Evolutionary conservation across 2,797 vertebrate genomes (phyloP), one percentile per base, ranked within the genome.

Genomic region (Mico argentatus): DNA sequence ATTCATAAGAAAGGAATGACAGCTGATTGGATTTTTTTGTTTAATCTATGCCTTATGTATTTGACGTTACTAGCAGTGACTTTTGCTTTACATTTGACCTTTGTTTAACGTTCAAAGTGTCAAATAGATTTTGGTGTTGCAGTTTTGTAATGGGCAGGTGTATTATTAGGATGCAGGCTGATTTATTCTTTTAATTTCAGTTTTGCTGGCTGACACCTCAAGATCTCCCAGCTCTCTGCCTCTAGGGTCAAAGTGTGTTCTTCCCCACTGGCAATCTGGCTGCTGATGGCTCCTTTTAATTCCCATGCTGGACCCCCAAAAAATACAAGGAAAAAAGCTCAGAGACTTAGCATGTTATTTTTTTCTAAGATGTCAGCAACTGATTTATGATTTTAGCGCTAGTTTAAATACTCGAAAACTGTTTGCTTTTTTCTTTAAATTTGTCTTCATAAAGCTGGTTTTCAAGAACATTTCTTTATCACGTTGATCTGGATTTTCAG

Each of bases 401-500:
- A 92, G 26, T 83, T 94, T 94, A 88, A 80, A 88, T 84, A 41
- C n/a, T 55, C 50, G 17, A 24, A 79, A 79, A 79, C 6, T 15
- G 10, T 83, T 61, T 91, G 87, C 14, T 55, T 46, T 88, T 81
- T 52, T 77, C 20, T 22, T 95, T 95, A 73, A 73, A 91, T 26
- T 90, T 17, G 0, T 91, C 61, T 91, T 92, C 13, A 33, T 75
- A 77, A 88, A 77, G 20, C 79, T 94, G 48, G 19, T 83, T 80
- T 88, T 55, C 17, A 79, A 79, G 46, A 85, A 79, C 73, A 41
- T 52, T 77, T 89, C 27, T 57, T 72, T 79, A 82, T 84, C 22
- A 72, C 75, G 19, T 41, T 84, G 11, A 83, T 93, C 90, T 95
- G 30, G 4, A 76, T 88, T 90, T 95, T 88, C 48, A 88, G 14